Percentiles rank a stretch among this genome's conserved stretches.
phyloP scores from a whole-genome alignment of 1,140 invertebrate genomes.

The Diorhabda elongata region DNA sequence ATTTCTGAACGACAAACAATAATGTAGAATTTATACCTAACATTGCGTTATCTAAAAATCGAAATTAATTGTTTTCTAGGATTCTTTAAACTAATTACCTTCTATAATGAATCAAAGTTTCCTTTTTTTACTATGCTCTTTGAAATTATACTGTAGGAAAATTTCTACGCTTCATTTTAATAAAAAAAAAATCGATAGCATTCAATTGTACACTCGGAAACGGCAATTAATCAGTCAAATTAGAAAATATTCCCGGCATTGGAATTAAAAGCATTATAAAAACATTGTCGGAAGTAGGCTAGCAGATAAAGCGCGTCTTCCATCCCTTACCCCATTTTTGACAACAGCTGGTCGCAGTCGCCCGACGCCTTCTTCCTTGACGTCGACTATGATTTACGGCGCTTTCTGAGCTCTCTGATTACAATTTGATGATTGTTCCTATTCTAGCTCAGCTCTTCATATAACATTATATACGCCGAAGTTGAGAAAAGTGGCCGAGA shows the following conservation, averaged over 20 bases:
- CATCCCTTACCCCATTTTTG: conserved; percentile 4
- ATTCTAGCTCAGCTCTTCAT: conserved; percentile 23
- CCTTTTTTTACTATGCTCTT: too few relatives aligned
- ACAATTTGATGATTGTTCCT: conserved; percentile 45
- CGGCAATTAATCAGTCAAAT: not conserved
- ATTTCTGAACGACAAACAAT: too few relatives aligned
- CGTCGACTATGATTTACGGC: conserved; percentile 36
- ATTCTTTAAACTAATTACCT: too few relatives aligned
- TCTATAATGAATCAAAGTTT: too few relatives aligned
- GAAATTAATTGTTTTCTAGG: too few relatives aligned
- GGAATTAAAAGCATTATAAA: conserved; percentile 15
- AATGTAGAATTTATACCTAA: too few relatives aligned
- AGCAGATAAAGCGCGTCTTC: conserved; percentile 14
- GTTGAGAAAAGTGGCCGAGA: conserved; percentile 38
- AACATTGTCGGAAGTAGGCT: conserved; percentile 20
- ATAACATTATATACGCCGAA: conserved; percentile 34
- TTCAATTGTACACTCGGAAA: too few relatives aligned
- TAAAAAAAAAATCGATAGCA: too few relatives aligned
- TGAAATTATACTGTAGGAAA: too few relatives aligned
- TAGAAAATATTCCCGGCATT: conserved; percentile 1
- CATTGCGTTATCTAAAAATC: too few relatives aligned
- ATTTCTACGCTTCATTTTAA: too few relatives aligned
- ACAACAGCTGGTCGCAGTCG: conserved; percentile 12
- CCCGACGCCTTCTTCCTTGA: conserved; percentile 3
- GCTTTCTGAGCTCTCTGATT: conserved; percentile 42